Conservation (phyloP, 2,113 vertebrate genomes). For the Platichthys stellatus region DNA sequence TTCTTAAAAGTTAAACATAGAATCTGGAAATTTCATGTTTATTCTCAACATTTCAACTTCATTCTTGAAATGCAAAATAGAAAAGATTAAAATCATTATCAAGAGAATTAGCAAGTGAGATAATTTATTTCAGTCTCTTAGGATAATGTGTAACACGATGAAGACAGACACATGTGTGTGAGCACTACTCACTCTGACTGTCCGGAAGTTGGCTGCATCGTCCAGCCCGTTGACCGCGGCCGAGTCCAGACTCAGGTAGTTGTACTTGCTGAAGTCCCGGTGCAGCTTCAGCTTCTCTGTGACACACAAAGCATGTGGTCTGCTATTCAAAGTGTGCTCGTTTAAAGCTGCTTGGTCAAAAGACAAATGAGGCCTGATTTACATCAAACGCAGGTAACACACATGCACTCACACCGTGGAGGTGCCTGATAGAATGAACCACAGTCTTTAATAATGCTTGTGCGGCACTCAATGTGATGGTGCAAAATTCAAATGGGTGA, state of each 20-base stretch:
- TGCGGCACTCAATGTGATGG: background rate
- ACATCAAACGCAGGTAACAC: conserved; percentile 18
- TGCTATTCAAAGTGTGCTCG: conserved; percentile 9
- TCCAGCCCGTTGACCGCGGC: conserved; percentile 92
- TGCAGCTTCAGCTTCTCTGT: conserved; percentile 93
- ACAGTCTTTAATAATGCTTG: background rate
- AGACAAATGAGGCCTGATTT: conserved; percentile 13
- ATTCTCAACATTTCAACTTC: too few species aligned
- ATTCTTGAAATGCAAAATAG: too few species aligned
- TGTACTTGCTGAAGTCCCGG: conserved; percentile 94
- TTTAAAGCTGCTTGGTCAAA: background rate
- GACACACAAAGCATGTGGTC: conserved; percentile 33
- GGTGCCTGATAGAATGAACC: background rate
- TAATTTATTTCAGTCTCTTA: background rate
- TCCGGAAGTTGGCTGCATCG: conserved; percentile 91
- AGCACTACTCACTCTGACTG: conserved; percentile 86
- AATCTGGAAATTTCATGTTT: too few species aligned
- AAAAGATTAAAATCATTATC: background rate
- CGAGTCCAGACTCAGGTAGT: conserved; percentile 96
- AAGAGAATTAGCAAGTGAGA: background rate
- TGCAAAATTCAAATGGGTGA: background rate
- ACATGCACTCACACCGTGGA: conserved; percentile 3
- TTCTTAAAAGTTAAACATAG: too few species aligned
- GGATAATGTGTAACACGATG: background rate
- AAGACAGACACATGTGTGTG: background rate